Evolutionary conservation across 2,797 vertebrate genomes (phyloP), one percentile per base, ranked within the genome.

Genomic region (Myotis findleyi): DNA sequence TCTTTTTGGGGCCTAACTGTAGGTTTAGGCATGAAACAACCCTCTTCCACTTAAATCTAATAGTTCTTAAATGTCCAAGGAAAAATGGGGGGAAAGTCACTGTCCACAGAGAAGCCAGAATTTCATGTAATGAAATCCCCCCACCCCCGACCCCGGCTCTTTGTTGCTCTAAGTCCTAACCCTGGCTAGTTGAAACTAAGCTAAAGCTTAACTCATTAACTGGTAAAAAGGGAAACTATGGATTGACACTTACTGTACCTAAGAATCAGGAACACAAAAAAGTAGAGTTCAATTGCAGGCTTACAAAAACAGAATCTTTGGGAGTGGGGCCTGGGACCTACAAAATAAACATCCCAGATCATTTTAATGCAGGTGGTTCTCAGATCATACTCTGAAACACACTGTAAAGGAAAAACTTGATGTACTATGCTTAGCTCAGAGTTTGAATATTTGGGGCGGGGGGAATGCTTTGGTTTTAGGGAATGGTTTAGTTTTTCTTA

Each of bases 391-490:
- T 30, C 87, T 27, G 25, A 80, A 80, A 81, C 75, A 80, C 23
- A 11, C 13, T 21, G 14, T 23, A 30, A 55, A 71, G 57, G 13
- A 53, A 87, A 55, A 89, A 68, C 6, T 23, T 11, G 17, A 47
- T 27, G 51, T 38, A 69, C 71, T 21, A 36, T 27, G 5, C 27
- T 20, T 64, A n/a, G 6, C 49, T 62, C 10, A 8, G 27, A 62
- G 44, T 83, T 49, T 76, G 66, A 68, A 30, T 66, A 9, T 91
- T 64, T 57, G 2, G 14, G 47, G 16, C n/a, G 16, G 7, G n/a
- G 3, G 73, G 73, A 12, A 1, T 47, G 33, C 47, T 91, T 94
- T 89, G 47, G 16, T 77, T 95, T 92, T 87, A 57, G 72, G 84
- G 30, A 38, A 64, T 66, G 38, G 14, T 5, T 92, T 77, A 82